Evolutionary conservation across 2,888 invertebrate species (phyloP), one percentile per base, ranked within the genome.

Genomic region (Acleris holmiana): DNA sequence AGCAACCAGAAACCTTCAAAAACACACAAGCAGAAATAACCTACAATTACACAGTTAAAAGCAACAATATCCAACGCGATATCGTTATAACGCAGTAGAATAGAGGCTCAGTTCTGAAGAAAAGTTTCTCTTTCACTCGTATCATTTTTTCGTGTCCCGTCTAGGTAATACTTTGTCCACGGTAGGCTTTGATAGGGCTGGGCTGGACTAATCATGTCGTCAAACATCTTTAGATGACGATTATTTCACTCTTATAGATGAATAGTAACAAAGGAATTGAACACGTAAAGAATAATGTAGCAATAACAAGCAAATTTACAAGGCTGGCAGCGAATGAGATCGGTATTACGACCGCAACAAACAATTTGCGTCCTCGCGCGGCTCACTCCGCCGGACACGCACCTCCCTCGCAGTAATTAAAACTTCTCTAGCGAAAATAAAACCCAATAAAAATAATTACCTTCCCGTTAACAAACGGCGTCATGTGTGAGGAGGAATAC

Each of bases 401-500:
- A 83, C 76, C 79, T 75, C 76, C 79, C 71, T 72, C 71, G 73
- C 68, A 79, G 79, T 86, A 86, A 90, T 89, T 89, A 88, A 88
- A 88, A 85, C 80, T 85, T 84, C 78, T 85, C 79, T 79, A 82
- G 78, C 82, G 79, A 86, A 86, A 89, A 86, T 80, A 83, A 86
- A 85, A 85, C 78, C 76, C 84, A 85, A 88, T 86, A 84, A 86
- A 85, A 83, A 69, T 84, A 85, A 88, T 85, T 86, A 84, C 79
- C 77, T 80, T 77, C 79, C 81, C 75, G 79, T 75, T 73, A 78
- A 77, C 78, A 79, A 73, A 73, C 66, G 66, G 70, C 78, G 77
- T 76, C 79, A 82, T 80, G 81, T 85, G 79, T 83, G 79, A 78
- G 76, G 70, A 71, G 76, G 76, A 81, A 84, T 80, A 80, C 72